Percentiles rank a stretch among this genome's conserved stretches.
phyloP scores from a whole-genome alignment of 2,797 vertebrate genomes.

The Anabacerthia variegaticeps region DNA sequence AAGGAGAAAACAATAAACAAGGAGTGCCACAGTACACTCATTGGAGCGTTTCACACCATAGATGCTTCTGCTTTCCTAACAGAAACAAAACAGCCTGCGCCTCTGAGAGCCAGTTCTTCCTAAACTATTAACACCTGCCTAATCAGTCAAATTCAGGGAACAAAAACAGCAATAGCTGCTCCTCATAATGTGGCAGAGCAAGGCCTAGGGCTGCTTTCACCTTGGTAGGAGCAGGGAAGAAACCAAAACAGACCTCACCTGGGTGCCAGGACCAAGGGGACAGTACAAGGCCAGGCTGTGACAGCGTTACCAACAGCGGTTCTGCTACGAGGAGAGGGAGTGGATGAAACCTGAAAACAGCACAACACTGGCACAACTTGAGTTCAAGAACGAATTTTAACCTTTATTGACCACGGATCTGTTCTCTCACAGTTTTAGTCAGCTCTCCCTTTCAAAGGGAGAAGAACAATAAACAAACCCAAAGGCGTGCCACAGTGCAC shows the following conservation, averaged over 20 bases:
- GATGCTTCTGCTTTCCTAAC: background rate
- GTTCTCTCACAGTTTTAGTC: background rate
- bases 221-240: accelerated
- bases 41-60: accelerated
- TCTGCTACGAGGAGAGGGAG: background rate
- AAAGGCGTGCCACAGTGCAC: accelerated
- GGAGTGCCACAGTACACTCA: accelerated
- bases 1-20: background rate
- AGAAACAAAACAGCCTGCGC: background rate
- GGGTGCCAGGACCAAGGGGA: background rate
- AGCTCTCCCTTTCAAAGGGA: background rate
- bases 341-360: background rate
- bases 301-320: accelerated
- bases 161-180: background rate
- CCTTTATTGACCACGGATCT: background rate
- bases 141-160: background rate
- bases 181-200: accelerated
- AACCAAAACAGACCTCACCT: background rate
- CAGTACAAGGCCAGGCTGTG: background rate
- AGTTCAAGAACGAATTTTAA: background rate
- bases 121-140: background rate
- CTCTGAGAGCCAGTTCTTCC: background rate
- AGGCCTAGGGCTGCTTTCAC: background rate
- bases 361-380: background rate
- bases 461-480: background rate